Evolutionary conservation across 2,888 invertebrate species (phyloP), one percentile per base, ranked within the genome.

Genomic region (Hydriomena furcata): DNA sequence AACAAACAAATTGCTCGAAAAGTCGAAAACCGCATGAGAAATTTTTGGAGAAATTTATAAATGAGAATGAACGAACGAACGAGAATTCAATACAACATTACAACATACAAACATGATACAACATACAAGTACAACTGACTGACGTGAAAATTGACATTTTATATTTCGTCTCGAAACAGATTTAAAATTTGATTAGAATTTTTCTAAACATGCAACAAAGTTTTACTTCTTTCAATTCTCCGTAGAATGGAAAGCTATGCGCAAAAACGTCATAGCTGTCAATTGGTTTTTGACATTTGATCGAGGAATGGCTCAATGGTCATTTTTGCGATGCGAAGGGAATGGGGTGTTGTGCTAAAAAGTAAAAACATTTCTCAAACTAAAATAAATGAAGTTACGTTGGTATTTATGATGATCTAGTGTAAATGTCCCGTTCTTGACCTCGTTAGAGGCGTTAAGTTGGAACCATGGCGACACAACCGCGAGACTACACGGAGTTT

Each of bases 401-500:
- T 36, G 52, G 62, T 58, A 58, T 65, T 65, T 71, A 71, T 68
- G 65, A 71, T 73, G 64, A 71, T 61, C 53, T 61, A 68, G 35
- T 51, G 36, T 43, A 13, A 12, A 20, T 27, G 13, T 12, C 5
- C 30, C 23, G 8, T 20, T 28, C 7, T 5, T n/a, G 25, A 12
- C 17, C 43, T 21, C 34, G 34, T 24, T 43, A 34, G 8, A 28
- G 34, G 43, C 25, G 23, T 11, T 11, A 40, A 37, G 34, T 10
- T 21, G 24, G 7, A 53, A 73, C 40, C 44, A 93, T 93, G 93
- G 91, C 92, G 66, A 84, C 85, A 25, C 86, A 88, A 65, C 91
- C 90, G 12, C 88, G 91, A 73, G 93, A 93, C 73, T 88, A 83
- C 62, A 91, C 92, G 43, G 94, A 94, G 66, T 92, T 99, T 79